Conservation (phyloP, 2,888 invertebrate genomes). For the Maniola hyperantus region DNA sequence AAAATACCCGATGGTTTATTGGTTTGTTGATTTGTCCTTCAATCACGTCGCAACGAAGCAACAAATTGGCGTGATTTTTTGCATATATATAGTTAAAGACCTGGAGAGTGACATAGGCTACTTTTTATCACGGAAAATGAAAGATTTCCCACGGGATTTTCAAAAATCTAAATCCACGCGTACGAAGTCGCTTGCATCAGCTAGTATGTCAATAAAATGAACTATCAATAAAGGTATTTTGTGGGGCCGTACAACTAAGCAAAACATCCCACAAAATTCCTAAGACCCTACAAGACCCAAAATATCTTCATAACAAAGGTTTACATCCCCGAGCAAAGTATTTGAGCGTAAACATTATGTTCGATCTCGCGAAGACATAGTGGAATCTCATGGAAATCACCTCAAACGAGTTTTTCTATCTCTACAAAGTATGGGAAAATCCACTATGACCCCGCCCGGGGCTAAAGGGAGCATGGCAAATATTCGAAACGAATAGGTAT, state of each 20-base stretch:
- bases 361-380: constrained; percentile 16
- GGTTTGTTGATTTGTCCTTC: no score
- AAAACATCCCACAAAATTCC: constrained; percentile 8
- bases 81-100: no score
- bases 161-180: no score
- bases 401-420: constrained; percentile 40
- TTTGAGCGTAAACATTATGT: constrained; percentile 14
- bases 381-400: constrained; percentile 37
- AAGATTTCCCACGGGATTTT: no score
- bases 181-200: no score
- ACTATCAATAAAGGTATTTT: constrained; percentile 4
- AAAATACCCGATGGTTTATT: no score
- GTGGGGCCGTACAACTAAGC: neutral
- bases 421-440: constrained; percentile 38
- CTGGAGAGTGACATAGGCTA: no score
- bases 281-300: constrained; percentile 7
- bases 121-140: no score
- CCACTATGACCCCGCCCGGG: constrained; percentile 45
- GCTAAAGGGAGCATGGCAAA: constrained; percentile 47
- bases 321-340: constrained; percentile 9
- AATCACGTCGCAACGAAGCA: no score
- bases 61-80: no score
- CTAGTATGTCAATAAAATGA: neutral
- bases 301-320: constrained; percentile 17
- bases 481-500: constrained; percentile 46